Percentiles rank a stretch among this genome's conserved stretches.
phyloP scores from a whole-genome alignment of 2,797 vertebrate species.

The Sebastes taczanowskii region DNA sequence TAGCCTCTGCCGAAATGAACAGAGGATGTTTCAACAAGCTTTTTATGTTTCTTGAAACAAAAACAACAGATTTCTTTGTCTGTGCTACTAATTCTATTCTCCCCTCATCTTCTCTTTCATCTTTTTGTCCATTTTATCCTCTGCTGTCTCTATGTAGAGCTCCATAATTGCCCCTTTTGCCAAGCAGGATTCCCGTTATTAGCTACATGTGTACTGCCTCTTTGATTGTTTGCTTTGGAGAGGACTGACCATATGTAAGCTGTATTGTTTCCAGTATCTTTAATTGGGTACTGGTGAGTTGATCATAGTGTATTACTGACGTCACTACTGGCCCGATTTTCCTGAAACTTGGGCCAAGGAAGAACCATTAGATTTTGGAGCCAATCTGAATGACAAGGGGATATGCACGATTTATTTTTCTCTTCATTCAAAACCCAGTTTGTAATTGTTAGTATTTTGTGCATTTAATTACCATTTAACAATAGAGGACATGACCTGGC shows the following conservation, averaged over 20 bases:
- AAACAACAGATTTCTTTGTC: slow-evolving; percentile 23
- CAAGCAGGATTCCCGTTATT: background rate
- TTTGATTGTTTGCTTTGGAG: slow-evolving; percentile 8
- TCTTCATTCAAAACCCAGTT: background rate
- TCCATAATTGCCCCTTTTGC: slow-evolving; percentile 20
- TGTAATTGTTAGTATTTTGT: no score
- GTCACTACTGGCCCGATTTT: background rate
- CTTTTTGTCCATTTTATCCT: background rate
- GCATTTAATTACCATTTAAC: no score
- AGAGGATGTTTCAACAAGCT: background rate
- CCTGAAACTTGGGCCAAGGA: no score
- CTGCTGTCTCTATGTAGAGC: background rate
- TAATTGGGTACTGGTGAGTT: background rate
- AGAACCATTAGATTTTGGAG: no score
- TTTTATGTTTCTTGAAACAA: background rate
- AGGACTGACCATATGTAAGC: background rate
- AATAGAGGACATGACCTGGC: no score
- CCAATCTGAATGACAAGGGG: no score
- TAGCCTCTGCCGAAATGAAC: background rate
- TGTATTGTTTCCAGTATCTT: background rate
- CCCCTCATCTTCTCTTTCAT: slow-evolving; percentile 5
- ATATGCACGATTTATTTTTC: no score
- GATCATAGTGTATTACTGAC: background rate
- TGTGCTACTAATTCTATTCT: background rate
- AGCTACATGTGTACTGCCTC: background rate